Base-by-base conservation (phyloP, 2,888 invertebrate genomes). In the Chalcis sispes region DNA sequence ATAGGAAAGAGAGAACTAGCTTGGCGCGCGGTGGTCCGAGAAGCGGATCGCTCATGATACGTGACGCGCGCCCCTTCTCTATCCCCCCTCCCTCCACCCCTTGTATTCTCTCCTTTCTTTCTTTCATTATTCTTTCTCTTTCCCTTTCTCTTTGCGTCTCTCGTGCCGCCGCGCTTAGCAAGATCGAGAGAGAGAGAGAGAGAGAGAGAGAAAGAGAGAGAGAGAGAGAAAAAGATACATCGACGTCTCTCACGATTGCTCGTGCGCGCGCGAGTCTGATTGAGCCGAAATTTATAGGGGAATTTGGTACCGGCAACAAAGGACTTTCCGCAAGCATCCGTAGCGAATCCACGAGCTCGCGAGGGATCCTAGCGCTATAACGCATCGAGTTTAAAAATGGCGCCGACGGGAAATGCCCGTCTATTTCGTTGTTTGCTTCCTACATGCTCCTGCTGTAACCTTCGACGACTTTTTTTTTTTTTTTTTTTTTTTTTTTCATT, bases 271-370 rank as follows among this genome's bases (percentile, higher is more conserved):
- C 36, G 20, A 61, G 25, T 59, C 36, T 61, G 70, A 70, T 70
- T 70, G 61, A 70, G 13, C n/a, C 27, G 40, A 70, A 70, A 70
- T 70, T 70, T 70, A 70, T 61, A 61, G 70, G 36, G 61, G 61
- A 61, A 48, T 52, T 61, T 52, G 4, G 32, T 25, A 52, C 59
- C 70, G 36, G 7, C 13, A 23, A 69, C 46, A 69, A 69, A 59
- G 59, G n/a, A 69, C 58, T 59, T 58, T 29, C 59, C 59, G 59
- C 32, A 59, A 69, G 50, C 20, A 69, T 48, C 69, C 59, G 32
- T 69, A 32, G 48, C 69, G 32, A 69, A 69, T 69, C 48, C n/a
- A 20, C 3, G 54, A 2, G 56, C 15, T 0, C 29, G 8, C 15
- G 18, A 40, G 40, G 54, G 36, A 23, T 29, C 18, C 18, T 25